Conservation (phyloP, 1,140 invertebrate genomes). For the Apolygus lucorum region DNA sequence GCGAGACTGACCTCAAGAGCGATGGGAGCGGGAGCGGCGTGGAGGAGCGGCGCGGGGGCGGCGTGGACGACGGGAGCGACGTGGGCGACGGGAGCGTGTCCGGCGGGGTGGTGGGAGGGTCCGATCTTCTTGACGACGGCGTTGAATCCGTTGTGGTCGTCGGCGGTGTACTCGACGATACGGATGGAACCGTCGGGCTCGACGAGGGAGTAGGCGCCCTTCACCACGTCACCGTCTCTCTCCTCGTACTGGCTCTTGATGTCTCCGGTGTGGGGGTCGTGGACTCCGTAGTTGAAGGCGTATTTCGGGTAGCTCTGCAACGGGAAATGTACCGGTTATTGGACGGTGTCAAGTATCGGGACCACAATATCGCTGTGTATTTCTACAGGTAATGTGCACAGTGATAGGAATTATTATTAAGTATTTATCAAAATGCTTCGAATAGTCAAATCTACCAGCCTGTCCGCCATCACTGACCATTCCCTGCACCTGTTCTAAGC, state of each 20-base stretch:
- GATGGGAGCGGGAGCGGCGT: neutral
- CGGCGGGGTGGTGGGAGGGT: conserved; percentile 25
- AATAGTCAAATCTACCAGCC: no score
- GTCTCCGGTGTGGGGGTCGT: conserved; percentile 39
- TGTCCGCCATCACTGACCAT: no score
- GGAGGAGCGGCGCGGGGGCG: conserved; percentile 15
- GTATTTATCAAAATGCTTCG: no score
- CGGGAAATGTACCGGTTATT: no score
- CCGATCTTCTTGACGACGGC: conserved; percentile 31
- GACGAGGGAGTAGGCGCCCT: conserved; percentile 31
- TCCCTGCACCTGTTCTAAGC: no score
- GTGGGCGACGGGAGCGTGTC: conserved; percentile 13
- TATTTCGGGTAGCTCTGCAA: conserved; percentile 35
- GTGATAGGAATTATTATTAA: no score
- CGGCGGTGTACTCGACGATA: conserved; percentile 44
- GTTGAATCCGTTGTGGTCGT: conserved; percentile 39
- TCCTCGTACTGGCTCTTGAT: conserved; percentile 38
- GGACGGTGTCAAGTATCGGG: no score
- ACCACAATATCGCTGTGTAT: no score
- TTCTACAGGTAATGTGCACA: no score
- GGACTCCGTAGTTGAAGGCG: conserved; percentile 39
- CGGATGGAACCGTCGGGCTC: conserved; percentile 44
- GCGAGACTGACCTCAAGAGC: neutral
- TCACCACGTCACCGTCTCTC: conserved; percentile 33
- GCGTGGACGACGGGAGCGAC: conserved; percentile 18